Evolutionary conservation across 1,140 invertebrate genomes (phyloP).

Genomic region (Cotesia glomerata): DNA sequence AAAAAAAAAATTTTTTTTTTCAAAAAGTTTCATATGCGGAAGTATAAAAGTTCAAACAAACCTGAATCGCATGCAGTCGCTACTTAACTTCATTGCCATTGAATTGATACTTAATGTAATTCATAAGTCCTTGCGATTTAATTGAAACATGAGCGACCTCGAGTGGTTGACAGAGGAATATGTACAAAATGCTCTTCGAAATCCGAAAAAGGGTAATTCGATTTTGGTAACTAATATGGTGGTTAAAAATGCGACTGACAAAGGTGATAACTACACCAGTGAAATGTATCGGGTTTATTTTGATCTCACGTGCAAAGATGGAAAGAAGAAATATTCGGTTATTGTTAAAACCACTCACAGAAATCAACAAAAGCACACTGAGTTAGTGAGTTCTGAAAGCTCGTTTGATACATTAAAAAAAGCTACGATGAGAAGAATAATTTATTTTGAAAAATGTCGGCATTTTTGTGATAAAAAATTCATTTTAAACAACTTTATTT

Average conservation of each 20-base stretch:
- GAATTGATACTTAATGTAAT: no score
- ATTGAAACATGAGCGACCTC: slow-evolving; percentile 30
- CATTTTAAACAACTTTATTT: no score
- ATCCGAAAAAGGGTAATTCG: slow-evolving; percentile 46
- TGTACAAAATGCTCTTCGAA: slow-evolving; percentile 52
- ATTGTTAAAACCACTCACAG: slow-evolving; percentile 45
- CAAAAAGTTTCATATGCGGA: no score
- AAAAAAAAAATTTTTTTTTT: no score
- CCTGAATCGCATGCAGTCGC: no score
- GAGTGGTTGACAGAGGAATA: slow-evolving; percentile 59
- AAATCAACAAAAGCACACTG: slow-evolving; percentile 38
- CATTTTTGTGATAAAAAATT: no score
- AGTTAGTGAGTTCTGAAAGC: slow-evolving; percentile 39
- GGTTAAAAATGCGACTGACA: slow-evolving; percentile 51
- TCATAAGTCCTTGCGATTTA: not conserved
- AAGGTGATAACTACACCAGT: slow-evolving; percentile 64
- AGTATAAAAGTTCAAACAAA: no score
- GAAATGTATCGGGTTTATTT: slow-evolving; percentile 54
- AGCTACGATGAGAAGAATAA: no score
- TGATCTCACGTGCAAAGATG: slow-evolving; percentile 35
- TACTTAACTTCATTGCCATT: no score
- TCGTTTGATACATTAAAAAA: no score
- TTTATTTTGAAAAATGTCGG: no score
- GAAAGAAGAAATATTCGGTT: slow-evolving; percentile 37
- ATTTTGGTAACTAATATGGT: slow-evolving; percentile 46